Conservation (phyloP, 2,113 vertebrate genomes). For the Morone chrysops region DNA sequence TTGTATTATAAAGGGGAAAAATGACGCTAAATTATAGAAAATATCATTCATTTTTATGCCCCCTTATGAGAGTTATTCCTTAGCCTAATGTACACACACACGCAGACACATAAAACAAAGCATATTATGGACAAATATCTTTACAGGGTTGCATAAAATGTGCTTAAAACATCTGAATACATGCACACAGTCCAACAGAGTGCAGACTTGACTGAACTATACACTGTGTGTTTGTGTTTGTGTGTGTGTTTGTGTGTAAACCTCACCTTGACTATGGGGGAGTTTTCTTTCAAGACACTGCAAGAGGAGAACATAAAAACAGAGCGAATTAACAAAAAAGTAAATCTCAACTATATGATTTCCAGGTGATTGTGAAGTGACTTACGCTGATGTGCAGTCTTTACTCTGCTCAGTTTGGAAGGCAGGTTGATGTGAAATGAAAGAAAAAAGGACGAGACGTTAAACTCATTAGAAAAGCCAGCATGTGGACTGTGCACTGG, state of each 20-base stretch:
- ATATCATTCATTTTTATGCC: neutral
- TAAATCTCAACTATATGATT: neutral
- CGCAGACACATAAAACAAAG: neutral
- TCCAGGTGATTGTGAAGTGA: neutral
- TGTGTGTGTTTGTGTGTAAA: neutral
- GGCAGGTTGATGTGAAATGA: conserved; percentile 3
- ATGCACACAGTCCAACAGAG: neutral
- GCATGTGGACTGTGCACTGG: neutral
- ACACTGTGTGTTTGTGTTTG: neutral
- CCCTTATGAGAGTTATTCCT: neutral
- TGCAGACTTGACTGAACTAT: neutral
- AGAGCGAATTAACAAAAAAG: neutral
- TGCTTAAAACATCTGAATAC: neutral
- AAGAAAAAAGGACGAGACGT: neutral
- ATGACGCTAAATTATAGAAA: neutral
- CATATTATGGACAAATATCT: neutral
- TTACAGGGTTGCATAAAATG: no score
- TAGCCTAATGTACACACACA: neutral
- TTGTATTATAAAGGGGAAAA: neutral
- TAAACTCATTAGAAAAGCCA: neutral
- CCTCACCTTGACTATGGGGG: conserved; percentile 47
- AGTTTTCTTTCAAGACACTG: conserved; percentile 29
- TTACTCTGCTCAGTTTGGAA: conserved; percentile 67
- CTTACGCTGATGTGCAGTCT: conserved; percentile 55
- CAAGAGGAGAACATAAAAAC: neutral